Evolutionary conservation across 2,888 invertebrate genomes (phyloP).

Genomic region (Balanococcus diminutus): DNA sequence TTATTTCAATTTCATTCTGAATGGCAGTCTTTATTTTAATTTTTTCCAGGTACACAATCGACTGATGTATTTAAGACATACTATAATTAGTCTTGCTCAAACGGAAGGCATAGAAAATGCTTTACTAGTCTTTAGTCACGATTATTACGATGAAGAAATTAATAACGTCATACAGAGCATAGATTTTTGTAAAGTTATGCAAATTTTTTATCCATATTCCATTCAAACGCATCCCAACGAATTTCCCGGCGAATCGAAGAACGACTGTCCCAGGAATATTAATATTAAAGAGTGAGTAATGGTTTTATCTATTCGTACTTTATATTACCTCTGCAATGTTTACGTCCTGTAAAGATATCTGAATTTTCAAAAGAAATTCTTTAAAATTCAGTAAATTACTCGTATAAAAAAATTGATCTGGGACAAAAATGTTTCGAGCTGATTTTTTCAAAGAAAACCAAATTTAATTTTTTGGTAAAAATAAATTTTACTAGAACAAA

Average conservation of each 20-base stretch:
- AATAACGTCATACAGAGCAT: slow-evolving; percentile 89
- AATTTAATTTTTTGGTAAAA: too few species aligned
- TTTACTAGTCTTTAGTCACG: slow-evolving; percentile 93
- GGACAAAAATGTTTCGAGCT: too few species aligned
- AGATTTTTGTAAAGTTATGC: slow-evolving; percentile 94
- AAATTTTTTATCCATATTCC: slow-evolving; percentile 96
- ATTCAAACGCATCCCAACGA: slow-evolving; percentile 91
- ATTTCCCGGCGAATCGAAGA: slow-evolving; percentile 93
- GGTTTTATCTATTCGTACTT: neutral
- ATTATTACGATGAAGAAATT: slow-evolving; percentile 89
- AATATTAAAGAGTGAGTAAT: slow-evolving; percentile 77
- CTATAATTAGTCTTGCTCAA: slow-evolving; percentile 90
- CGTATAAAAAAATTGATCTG: too few species aligned
- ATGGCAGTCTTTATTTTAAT: slow-evolving; percentile 53
- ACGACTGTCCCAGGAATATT: slow-evolving; percentile 89
- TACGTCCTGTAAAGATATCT: too few species aligned
- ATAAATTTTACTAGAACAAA: too few species aligned
- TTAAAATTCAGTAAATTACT: too few species aligned
- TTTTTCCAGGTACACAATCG: slow-evolving; percentile 87
- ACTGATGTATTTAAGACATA: slow-evolving; percentile 88
- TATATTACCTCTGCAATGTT: too few species aligned
- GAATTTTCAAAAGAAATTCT: too few species aligned
- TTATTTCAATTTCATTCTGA: neutral
- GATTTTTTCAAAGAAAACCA: too few species aligned
- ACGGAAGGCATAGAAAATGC: slow-evolving; percentile 87